A percentile compares a stretch with the other conserved stretches of the same genome.
Conservation (phyloP, 2,888 invertebrate genomes). For the Ornithoptera alexandrae region DNA sequence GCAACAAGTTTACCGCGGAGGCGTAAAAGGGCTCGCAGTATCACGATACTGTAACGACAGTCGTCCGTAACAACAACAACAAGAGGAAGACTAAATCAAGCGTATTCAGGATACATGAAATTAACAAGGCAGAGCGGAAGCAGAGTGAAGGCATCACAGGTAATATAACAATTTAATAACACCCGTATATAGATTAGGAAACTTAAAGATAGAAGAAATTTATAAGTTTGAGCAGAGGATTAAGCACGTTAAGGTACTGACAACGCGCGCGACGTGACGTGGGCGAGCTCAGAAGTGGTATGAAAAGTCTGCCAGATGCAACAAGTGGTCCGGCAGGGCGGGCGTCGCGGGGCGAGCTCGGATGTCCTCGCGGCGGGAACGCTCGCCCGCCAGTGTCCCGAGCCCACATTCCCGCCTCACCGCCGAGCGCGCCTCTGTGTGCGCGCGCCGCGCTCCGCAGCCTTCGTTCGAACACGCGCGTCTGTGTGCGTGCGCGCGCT, state of each 20-base stretch:
- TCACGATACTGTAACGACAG: slow-evolving; percentile 48
- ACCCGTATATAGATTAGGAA: slow-evolving; percentile 35
- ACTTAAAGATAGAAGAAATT: slow-evolving; percentile 33
- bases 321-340: slow-evolving; percentile 71
- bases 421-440: slow-evolving; percentile 35
- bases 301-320: slow-evolving; percentile 65
- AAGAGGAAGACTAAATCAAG: slow-evolving; percentile 62
- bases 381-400: slow-evolving; percentile 73
- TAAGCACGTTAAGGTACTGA: slow-evolving; percentile 38
- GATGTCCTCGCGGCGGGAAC: slow-evolving; percentile 69
- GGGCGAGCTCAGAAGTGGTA: slow-evolving; percentile 50
- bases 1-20: slow-evolving; percentile 64
- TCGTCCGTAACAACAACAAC: slow-evolving; percentile 68
- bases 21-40: slow-evolving; percentile 42
- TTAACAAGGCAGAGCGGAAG: slow-evolving; percentile 58
- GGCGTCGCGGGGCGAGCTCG: slow-evolving; percentile 56
- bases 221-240: slow-evolving; percentile 37
- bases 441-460: slow-evolving; percentile 37
- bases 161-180: slow-evolving; percentile 35
- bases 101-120: slow-evolving; percentile 48
- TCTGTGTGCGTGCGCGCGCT: slow-evolving; percentile 30
- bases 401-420: slow-evolving; percentile 45
- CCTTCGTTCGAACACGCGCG: slow-evolving; percentile 41
- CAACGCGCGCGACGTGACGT: slow-evolving; percentile 56
- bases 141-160: slow-evolving; percentile 72